These are phyloP conservation scores for Diadema setosum DNA, from an alignment of 35 echinoderm and acorn worm species.

Conservation along the genomic window DNA sequence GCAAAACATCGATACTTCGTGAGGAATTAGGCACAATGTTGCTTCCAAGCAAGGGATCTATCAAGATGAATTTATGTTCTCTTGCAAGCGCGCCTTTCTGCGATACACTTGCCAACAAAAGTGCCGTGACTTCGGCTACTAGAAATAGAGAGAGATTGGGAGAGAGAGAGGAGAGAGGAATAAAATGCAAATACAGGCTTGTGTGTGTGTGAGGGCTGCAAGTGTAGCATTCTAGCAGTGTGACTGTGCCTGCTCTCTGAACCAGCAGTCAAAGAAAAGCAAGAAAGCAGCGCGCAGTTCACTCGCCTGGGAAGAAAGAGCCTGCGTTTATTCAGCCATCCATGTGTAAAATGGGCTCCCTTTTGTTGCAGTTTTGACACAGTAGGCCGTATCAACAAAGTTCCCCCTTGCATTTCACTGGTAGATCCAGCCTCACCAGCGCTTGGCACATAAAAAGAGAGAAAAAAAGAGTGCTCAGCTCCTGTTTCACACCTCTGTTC, in stretches of 20 bases:
- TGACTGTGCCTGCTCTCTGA: neutral
- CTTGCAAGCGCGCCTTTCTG: neutral
- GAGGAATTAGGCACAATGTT: neutral
- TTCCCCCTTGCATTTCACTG: neutral
- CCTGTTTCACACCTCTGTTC: constrained; percentile 4
- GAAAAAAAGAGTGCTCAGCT: neutral
- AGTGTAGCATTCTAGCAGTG: neutral
- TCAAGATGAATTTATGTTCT: neutral
- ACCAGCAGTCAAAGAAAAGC: neutral
- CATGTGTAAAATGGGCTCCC: constrained; percentile 25
- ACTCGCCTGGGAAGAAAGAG: neutral
- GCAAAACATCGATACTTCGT: neutral
- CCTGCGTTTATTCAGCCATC: neutral
- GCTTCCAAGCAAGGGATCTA: neutral
- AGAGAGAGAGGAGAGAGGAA: neutral
- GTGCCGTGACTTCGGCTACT: neutral
- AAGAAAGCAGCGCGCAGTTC: neutral
- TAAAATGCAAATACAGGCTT: neutral
- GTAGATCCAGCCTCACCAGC: neutral
- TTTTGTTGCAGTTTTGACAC: constrained; percentile 26
- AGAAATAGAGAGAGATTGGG: neutral
- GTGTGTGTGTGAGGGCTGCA: too few species aligned
- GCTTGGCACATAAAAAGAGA: constrained; percentile 4
- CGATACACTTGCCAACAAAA: neutral
- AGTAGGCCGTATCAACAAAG: constrained; percentile 12